phyloP scores from a whole-genome alignment of 2,797 vertebrate species.

The Pipistrellus pipistrellus region DNA sequence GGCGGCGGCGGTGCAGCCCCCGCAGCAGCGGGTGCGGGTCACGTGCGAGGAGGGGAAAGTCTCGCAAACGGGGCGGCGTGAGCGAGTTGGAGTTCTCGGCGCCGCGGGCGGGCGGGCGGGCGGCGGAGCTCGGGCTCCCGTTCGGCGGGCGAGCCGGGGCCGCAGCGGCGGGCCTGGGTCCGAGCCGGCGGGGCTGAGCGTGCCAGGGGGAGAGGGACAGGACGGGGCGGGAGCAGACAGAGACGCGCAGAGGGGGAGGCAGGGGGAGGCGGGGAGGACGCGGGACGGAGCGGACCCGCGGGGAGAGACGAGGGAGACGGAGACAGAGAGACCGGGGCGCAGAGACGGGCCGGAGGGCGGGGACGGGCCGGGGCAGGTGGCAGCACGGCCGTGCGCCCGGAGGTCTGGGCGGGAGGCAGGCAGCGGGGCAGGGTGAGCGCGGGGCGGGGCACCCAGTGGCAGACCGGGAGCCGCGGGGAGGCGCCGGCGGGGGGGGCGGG shows the following conservation, averaged over 20 bases:
- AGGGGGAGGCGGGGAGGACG: neutral
- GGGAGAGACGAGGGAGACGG: no score
- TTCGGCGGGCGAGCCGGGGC: constrained; percentile 72
- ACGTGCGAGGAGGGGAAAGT: constrained; percentile 90
- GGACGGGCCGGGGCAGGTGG: constrained; percentile 56
- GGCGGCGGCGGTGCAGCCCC: constrained; percentile 56
- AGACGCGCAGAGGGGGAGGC: neutral
- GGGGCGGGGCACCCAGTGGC: constrained; percentile 17
- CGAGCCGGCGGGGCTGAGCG: constrained; percentile 67
- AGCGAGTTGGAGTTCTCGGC: constrained; percentile 84
- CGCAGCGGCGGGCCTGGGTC: constrained; percentile 69
- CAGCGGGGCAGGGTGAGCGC: neutral
- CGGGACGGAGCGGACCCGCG: neutral
- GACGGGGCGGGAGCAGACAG: neutral
- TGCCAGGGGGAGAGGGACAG: constrained; percentile 47
- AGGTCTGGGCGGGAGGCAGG: neutral
- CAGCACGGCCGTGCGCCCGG: neutral
- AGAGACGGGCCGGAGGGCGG: neutral
- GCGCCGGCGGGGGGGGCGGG: constrained; percentile 72
- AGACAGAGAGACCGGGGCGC: neutral
- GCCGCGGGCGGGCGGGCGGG: constrained; percentile 74
- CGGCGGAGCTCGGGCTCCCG: constrained; percentile 79
- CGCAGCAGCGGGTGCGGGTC: constrained; percentile 84
- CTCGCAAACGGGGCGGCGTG: constrained; percentile 86
- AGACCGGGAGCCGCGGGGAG: constrained; percentile 72